Percentiles rank a stretch among this genome's conserved stretches.
Conservation (phyloP, 1,140 invertebrate species). For the Leptopilina boulardi region DNA sequence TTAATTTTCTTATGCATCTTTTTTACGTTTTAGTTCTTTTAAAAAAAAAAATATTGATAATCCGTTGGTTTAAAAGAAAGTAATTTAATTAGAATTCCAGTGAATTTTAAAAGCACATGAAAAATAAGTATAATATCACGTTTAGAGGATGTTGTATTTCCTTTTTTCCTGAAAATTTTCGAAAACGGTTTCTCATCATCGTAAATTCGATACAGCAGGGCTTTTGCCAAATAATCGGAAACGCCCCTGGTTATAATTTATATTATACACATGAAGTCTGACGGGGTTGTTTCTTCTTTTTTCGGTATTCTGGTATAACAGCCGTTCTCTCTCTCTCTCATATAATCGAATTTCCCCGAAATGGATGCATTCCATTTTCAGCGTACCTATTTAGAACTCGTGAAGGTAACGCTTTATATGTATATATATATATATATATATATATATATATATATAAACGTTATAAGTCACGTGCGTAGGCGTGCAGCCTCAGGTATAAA, state of each 20-base stretch:
- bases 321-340: background rate
- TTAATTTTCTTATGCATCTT: no score
- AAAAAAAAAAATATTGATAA: no score
- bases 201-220: background rate
- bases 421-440: background rate
- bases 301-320: slow-evolving; percentile 5
- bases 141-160: background rate
- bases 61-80: no score
- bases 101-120: background rate
- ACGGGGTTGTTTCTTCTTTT: slow-evolving; percentile 12
- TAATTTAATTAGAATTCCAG: background rate
- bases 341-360: slow-evolving; percentile 33
- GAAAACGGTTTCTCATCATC: background rate
- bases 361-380: slow-evolving; percentile 26
- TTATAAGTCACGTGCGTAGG: slow-evolving; percentile 7
- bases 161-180: background rate
- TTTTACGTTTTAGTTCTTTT: no score
- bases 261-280: background rate
- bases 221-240: slow-evolving; percentile 20
- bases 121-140: background rate
- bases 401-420: background rate
- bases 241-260: slow-evolving; percentile 26
- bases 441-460: background rate
- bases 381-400: slow-evolving; percentile 26
- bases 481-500: slow-evolving; percentile 16